Evolutionary conservation across 2,797 vertebrate genomes (phyloP).

Genomic region (Thripadectes ignobilis): DNA sequence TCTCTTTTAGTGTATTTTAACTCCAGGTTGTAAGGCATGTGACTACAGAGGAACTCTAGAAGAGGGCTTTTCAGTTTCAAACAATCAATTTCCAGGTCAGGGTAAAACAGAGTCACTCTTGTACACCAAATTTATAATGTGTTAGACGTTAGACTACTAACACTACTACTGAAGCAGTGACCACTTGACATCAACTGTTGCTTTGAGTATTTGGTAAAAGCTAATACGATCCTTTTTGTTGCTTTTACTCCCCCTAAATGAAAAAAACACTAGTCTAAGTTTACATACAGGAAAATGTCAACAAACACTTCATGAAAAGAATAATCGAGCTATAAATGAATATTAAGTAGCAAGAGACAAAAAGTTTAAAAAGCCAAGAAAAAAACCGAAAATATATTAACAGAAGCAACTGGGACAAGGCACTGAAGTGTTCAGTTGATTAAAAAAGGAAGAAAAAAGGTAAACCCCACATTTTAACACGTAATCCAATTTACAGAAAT

Average conservation of each 20-base stretch:
- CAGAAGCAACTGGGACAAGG: neutral
- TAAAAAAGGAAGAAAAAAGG: neutral
- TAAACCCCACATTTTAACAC: neutral
- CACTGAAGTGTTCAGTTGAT: neutral
- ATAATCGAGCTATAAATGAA: neutral
- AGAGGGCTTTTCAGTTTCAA: neutral
- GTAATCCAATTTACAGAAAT: neutral
- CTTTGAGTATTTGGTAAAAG: neutral
- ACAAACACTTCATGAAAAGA: neutral
- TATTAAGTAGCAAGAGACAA: neutral
- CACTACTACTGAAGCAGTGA: neutral
- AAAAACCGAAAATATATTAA: neutral
- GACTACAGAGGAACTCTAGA: neutral
- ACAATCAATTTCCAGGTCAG: neutral
- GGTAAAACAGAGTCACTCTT: neutral
- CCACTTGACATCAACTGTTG: neutral
- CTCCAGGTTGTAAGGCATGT: neutral
- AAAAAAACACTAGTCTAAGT: neutral
- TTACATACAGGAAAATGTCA: neutral
- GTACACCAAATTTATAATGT: neutral
- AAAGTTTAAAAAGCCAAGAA: neutral
- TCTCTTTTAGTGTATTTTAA: neutral
- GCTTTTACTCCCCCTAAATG: neutral
- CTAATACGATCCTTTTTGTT: neutral
- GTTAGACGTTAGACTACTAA: neutral